Evolutionary conservation across 1,140 invertebrate species (phyloP).

Genomic region (Bombus haemorrhoidalis): DNA sequence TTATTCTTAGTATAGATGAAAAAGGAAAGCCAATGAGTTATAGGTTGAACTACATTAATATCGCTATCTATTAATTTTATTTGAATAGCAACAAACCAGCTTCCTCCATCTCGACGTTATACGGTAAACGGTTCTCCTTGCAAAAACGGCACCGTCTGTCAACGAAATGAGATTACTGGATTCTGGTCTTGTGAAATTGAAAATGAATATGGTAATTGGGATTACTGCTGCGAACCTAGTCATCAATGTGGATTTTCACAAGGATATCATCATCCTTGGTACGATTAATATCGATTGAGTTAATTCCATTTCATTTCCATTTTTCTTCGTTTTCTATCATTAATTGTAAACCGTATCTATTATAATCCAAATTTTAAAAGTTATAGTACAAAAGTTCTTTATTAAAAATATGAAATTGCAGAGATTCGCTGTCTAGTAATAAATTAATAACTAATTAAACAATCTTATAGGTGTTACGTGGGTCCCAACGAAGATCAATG

Average conservation of each 20-base stretch:
- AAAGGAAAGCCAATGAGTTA: too few relatives aligned
- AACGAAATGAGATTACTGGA: constrained; percentile 87
- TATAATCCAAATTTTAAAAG: too few relatives aligned
- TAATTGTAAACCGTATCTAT: too few relatives aligned
- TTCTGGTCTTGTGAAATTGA: constrained; percentile 92
- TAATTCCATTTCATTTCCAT: neutral
- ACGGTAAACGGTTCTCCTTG: constrained; percentile 91
- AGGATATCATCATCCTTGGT: constrained; percentile 90
- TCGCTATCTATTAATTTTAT: constrained; percentile 39
- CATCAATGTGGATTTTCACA: constrained; percentile 91
- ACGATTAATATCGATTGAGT: constrained; percentile 17
- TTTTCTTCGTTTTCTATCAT: neutral
- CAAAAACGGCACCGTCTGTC: constrained; percentile 86
- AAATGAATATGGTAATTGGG: constrained; percentile 88
- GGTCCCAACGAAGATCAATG: constrained; percentile 89
- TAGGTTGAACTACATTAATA: too few relatives aligned
- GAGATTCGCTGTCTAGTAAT: too few relatives aligned
- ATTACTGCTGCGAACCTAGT: constrained; percentile 91
- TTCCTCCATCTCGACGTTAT: constrained; percentile 86
- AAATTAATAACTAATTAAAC: neutral
- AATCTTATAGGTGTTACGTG: constrained; percentile 88
- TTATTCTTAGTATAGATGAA: too few relatives aligned
- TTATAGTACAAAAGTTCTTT: too few relatives aligned
- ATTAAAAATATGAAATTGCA: too few relatives aligned
- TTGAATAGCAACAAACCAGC: constrained; percentile 59